These are phyloP conservation scores for Arctopsyche grandis DNA, from an alignment of 1,140 invertebrate species.

Conservation along the genomic window DNA sequence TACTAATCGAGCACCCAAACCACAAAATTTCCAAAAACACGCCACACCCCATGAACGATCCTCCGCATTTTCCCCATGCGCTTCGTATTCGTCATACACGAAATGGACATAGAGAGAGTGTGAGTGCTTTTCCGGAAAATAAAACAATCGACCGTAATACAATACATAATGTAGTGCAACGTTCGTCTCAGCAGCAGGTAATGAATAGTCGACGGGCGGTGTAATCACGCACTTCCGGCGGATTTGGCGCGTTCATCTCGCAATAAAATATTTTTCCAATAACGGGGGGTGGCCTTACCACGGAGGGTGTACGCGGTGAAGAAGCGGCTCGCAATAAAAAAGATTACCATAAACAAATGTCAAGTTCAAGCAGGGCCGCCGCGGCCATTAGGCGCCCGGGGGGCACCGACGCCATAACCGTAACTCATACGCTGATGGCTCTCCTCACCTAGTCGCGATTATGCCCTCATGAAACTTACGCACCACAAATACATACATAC, in stretches of 20 bases:
- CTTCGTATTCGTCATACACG: background rate
- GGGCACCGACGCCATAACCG: constrained; percentile 48
- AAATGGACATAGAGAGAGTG: background rate
- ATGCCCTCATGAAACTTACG: constrained; percentile 39
- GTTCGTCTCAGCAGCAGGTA: background rate
- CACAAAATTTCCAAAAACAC: too few species aligned
- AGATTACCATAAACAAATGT: constrained; percentile 54
- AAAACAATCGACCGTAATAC: background rate
- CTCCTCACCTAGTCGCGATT: constrained; percentile 33
- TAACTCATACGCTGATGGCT: constrained; percentile 47
- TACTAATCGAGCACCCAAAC: too few species aligned
- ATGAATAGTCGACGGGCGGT: constrained; percentile 21
- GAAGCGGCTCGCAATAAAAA: constrained; percentile 45
- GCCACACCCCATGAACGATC: too few species aligned
- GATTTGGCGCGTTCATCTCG: background rate
- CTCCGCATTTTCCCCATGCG: too few species aligned
- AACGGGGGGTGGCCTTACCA: background rate
- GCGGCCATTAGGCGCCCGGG: constrained; percentile 18
- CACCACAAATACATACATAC: constrained; percentile 15
- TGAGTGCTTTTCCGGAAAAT: background rate
- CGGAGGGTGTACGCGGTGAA: background rate
- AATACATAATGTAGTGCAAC: too few species aligned
- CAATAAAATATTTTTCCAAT: constrained; percentile 38
- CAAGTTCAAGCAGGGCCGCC: constrained; percentile 49
- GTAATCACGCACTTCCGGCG: constrained; percentile 5